Base-by-base conservation (phyloP, 2,797 vertebrate genomes). In the Eulemur coronatus region DNA sequence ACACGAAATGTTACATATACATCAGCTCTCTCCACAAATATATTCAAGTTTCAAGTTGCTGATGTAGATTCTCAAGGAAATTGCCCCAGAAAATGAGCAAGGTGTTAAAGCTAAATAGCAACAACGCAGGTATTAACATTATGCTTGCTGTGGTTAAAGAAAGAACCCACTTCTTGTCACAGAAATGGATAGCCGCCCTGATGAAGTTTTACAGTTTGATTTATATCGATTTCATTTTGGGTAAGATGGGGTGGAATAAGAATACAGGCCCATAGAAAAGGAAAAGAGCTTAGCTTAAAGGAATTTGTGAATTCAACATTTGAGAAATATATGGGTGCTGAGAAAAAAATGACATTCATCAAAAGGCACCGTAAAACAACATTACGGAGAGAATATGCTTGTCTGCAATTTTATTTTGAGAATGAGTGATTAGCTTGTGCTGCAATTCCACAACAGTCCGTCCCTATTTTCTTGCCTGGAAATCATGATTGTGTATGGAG, bases 11-110 rank as follows among this genome's bases (percentile, higher is more conserved):
- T 70, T 70, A 30, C 30, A 52, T 30, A 50, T 30, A 15, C 72
- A 84, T 80, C 55, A 91, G 41, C 73, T 92, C 41, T 84, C 48
- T 46, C 89, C 82, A 76, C 78, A 81, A 41, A 84, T 78, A 35
- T n/a, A 48, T 78, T 92, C 67, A 55, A 1, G 35, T 61, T 87
- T 57, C 48, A 8, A 57, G 13, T 86, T 95, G 89, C 46, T 97
- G 43, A 13, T 75, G 86, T 41, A 81, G 93, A 46, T 96, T 97
- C 92, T 97, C 30, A 61, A 89, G 55, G 65, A 94, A 94, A 90
- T 67, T 76, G 55, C 9, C 50, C 55, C 20, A 72, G 63, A 85
- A 91, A 82, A 50, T 73, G 52, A 82, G n/a, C 28, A 80, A 30
- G 18, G 38, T 8, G 7, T 92, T 94, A 26, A 72, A 89, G 84